Evolutionary conservation across 2,888 invertebrate genomes (phyloP).

Genomic region (Dendrolimus houi): DNA sequence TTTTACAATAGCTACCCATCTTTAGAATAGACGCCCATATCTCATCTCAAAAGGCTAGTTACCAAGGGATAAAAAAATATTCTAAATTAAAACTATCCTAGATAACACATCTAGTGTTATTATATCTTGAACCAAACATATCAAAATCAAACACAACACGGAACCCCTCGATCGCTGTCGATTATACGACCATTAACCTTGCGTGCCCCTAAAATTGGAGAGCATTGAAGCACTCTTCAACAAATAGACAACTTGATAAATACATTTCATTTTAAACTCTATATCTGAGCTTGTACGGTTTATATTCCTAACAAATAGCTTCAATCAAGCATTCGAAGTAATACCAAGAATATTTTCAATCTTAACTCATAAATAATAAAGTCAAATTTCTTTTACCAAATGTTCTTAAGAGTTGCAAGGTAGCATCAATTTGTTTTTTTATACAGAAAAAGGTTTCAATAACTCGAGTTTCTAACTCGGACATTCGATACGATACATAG

Average conservation of each 20-base stretch:
- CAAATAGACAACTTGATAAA: neutral
- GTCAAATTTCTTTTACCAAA: neutral
- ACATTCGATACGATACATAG: too few relatives aligned
- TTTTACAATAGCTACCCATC: too few relatives aligned
- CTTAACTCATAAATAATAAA: neutral
- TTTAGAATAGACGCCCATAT: too few relatives aligned
- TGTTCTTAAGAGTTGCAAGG: neutral
- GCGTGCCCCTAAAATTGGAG: constrained; percentile 30
- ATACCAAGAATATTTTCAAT: too few relatives aligned
- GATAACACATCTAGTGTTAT: neutral
- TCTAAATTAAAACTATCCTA: too few relatives aligned
- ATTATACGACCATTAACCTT: constrained; percentile 64
- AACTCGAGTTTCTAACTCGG: too few relatives aligned
- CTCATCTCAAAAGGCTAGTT: too few relatives aligned
- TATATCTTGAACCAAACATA: neutral
- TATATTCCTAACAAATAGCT: neutral
- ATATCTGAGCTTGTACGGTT: neutral
- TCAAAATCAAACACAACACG: constrained; percentile 46
- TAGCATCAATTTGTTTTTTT: neutral
- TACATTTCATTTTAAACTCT: neutral
- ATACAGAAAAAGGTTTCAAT: too few relatives aligned
- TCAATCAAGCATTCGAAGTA: too few relatives aligned
- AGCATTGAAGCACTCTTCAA: constrained; percentile 10
- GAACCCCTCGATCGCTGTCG: constrained; percentile 43
- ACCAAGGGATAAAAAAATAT: too few relatives aligned